Base-by-base conservation (phyloP, 23 tunicate genomes). In the Ciona savignyi region DNA sequence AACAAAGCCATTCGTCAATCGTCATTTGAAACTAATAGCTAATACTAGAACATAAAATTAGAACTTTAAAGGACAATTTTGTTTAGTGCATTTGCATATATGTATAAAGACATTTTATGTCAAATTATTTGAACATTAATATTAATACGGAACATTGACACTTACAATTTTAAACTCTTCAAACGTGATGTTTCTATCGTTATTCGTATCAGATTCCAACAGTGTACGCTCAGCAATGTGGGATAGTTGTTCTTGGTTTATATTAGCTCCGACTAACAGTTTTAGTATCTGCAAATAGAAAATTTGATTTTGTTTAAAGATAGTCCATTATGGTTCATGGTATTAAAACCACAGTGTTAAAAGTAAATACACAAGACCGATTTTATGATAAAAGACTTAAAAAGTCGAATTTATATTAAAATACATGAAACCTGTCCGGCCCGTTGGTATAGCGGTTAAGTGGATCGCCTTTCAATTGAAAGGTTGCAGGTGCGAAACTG, bases 211-310 rank as follows among this genome's bases (percentile, higher is more conserved):
- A 49, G 81, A 85, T 71, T 90, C 97, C 25, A 84, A 78, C 27
- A 90, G 65, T 0, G 90, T 90, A 70, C 97, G 48, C 62, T 90
- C 97, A 49, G 97, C 97, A 27, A 90, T 90, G 26, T 78, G 83
- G 2, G 90, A 78, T 3, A 90, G 70, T 62, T 90, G 97, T 23
- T 90, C 97, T 27, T 87, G 80, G 65, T 70, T 90, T 27, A 90
- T 83, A 69, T 90, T 90, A 0, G 97, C 63, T n/a, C 97, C 97
- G 27, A 90, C 97, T 77, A 90, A 68, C 70, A 90, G 64, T 23
- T 83, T 26, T 32, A 90, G 63, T 24, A 90, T 71, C 96, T 88
- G 11, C 11, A 19, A 9, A 70, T 22, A 70, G 63, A 70, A 29
- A 70, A 70, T 27, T 20, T 27, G 27, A 26, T 15, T 27, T 70